Percentiles rank a stretch among this genome's conserved stretches.
These are phyloP conservation scores for Penaeus vannamei DNA, from an alignment of 1,140 invertebrate genomes.

Conservation along the genomic window DNA sequence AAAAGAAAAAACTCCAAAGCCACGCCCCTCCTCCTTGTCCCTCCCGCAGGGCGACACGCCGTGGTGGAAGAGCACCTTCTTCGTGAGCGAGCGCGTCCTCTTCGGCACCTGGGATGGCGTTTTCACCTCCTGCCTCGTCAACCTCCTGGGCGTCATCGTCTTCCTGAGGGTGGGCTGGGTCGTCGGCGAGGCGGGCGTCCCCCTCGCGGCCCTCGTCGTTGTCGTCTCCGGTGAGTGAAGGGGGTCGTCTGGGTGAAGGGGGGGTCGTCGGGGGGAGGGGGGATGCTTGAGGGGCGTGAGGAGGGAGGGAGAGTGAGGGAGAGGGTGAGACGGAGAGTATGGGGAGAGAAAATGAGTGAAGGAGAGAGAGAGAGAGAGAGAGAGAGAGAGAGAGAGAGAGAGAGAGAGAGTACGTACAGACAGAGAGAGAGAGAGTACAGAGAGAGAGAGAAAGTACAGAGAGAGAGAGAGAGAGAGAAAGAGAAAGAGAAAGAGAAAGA, in stretches of 20 bases:
- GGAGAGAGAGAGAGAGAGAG: slow-evolving; percentile 17
- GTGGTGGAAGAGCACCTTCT: slow-evolving; percentile 95
- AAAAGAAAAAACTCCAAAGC: neutral
- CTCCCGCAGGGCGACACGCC: slow-evolving; percentile 81
- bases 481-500: neutral
- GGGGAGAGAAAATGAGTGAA: neutral
- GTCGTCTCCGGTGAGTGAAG: slow-evolving; percentile 81
- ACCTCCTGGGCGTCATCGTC: slow-evolving; percentile 97
- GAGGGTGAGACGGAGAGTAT: neutral
- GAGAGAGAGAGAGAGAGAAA: neutral
- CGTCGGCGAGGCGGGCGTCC: slow-evolving; percentile 93
- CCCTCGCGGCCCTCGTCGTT: slow-evolving; percentile 89
- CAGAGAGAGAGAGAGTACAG: neutral
- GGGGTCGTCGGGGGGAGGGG: neutral
- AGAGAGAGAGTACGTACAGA: neutral
- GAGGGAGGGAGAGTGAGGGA: neutral
- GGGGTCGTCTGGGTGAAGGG: neutral
- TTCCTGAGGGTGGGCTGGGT: slow-evolving; percentile 97
- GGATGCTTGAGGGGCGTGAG: neutral
- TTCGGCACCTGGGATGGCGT: slow-evolving; percentile 99
- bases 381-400: slow-evolving; percentile 19
- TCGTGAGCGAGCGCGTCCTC: slow-evolving; percentile 92
- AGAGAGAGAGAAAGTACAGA: too few relatives aligned
- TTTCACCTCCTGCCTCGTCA: slow-evolving; percentile 94
- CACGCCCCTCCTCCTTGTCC: neutral